Percentiles rank a stretch among this genome's conserved stretches.
phyloP scores from a whole-genome alignment of 2,113 vertebrate genomes.

The Mobula hypostoma region DNA sequence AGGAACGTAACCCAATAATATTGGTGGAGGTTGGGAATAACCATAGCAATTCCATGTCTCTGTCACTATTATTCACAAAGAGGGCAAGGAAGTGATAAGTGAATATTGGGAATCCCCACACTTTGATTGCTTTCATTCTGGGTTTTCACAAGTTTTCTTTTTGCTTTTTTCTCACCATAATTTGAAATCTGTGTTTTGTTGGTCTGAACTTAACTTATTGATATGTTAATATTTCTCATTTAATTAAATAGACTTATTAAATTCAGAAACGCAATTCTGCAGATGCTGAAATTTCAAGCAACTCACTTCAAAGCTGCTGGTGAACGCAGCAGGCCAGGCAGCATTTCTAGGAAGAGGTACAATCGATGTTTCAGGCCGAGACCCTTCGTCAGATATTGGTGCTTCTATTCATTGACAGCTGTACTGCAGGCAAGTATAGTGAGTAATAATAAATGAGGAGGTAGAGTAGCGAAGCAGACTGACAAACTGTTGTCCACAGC shows the following conservation, averaged over 20 bases:
- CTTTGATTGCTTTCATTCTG: neutral
- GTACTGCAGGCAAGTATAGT: neutral
- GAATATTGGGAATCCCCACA: neutral
- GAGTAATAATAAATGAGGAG: neutral
- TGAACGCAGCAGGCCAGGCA: no score
- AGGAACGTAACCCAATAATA: neutral
- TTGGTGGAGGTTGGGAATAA: neutral
- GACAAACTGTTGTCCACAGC: neutral
- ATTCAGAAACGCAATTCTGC: no score
- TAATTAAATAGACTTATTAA: neutral
- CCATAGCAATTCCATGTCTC: neutral
- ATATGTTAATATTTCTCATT: neutral
- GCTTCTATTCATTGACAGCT: neutral
- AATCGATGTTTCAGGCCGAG: no score
- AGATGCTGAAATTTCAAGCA: no score
- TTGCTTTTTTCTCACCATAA: neutral
- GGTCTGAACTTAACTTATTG: neutral
- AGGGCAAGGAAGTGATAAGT: neutral
- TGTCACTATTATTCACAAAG: neutral
- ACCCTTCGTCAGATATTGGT: no score
- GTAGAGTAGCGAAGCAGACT: neutral
- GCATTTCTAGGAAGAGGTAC: no score
- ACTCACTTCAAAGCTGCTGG: no score
- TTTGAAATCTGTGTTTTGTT: neutral
- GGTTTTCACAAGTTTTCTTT: neutral